Evolutionary conservation across 1,140 invertebrate species (phyloP), one percentile per base, ranked within the genome.

Genomic region (Metopolophium dirhodum): DNA sequence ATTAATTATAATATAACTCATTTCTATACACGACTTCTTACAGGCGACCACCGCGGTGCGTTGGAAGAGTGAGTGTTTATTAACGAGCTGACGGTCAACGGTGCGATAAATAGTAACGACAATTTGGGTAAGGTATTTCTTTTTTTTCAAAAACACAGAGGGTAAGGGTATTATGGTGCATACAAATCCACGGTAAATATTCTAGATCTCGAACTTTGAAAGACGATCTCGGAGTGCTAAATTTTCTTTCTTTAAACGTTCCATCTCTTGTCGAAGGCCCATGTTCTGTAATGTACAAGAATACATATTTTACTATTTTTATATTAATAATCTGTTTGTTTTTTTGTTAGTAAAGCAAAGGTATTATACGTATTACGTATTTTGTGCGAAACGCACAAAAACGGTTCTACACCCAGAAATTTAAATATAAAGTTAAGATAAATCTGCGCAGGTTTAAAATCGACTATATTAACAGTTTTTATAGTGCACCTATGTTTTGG

Each of bases 241-340:
- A 95, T 99, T 99, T 96, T 99, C 98, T 95, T 98, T 98, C 96
- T 98, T 98, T 95, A 99, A 96, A 95, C 97, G 96, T 95, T 98
- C 98, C 95, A 98, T 96, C 95, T 98, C 97, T 96, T 98, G 97
- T 95, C 97, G 97, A 95, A 98, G 96, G 94, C 97, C 97, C 96
- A 98, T 96, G 94, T 98, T 98, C 97, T 98, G 95, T 47, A 96
- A 96, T 94, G 23, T 89, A 51, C 35, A 91, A 57, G 23, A 54
- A 51, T 14, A 45, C n/a, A 11, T n/a, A n/a, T 35, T n/a, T 77
- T 23, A 82, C 26, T 30, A n/a, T 49, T 54, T 35, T 54, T 35
- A 3, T 82, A n/a, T 22, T 49, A 51, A 87, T 87, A 87, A 87
- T 87, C 3, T 37, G 8, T 85, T 23, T 45, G 9, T 6, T 14